Evolutionary conservation across 2,113 vertebrate genomes (phyloP).

Genomic region (Chitala chitala): DNA sequence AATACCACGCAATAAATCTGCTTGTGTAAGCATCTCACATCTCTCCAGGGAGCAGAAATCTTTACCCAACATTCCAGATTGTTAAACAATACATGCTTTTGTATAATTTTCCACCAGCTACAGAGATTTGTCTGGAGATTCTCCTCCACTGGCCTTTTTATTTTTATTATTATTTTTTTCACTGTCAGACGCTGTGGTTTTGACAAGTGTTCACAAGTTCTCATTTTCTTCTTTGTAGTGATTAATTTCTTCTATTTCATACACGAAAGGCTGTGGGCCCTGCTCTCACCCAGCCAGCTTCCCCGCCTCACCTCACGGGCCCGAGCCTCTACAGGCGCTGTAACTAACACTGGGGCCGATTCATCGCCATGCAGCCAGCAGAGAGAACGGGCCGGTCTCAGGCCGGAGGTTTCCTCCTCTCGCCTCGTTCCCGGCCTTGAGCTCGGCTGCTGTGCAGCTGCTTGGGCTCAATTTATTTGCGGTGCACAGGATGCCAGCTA

Average conservation of each 20-base stretch:
- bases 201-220: background rate
- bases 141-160: no score
- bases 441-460: background rate
- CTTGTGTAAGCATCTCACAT: slow-evolving; percentile 46
- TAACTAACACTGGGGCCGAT: slow-evolving; percentile 8
- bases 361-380: background rate
- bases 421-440: background rate
- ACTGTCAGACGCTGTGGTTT: background rate
- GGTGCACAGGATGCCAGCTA: background rate
- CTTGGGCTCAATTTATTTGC: background rate
- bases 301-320: background rate
- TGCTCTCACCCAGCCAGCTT: background rate
- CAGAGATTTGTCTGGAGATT: background rate
- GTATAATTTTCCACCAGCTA: slow-evolving; percentile 25
- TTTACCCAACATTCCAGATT: slow-evolving; percentile 45
- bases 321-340: slow-evolving; percentile 15
- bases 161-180: background rate
- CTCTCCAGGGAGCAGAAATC: slow-evolving; percentile 44
- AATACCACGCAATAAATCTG: slow-evolving; percentile 46
- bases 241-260: slow-evolving; percentile 15
- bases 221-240: background rate
- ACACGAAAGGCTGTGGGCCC: background rate
- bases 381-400: no score
- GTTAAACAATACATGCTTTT: slow-evolving; percentile 48
- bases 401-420: no score